Percentiles rank a stretch among this genome's conserved stretches.
phyloP scores from a whole-genome alignment of 2,888 invertebrate genomes.

The Drosophila mimica region DNA sequence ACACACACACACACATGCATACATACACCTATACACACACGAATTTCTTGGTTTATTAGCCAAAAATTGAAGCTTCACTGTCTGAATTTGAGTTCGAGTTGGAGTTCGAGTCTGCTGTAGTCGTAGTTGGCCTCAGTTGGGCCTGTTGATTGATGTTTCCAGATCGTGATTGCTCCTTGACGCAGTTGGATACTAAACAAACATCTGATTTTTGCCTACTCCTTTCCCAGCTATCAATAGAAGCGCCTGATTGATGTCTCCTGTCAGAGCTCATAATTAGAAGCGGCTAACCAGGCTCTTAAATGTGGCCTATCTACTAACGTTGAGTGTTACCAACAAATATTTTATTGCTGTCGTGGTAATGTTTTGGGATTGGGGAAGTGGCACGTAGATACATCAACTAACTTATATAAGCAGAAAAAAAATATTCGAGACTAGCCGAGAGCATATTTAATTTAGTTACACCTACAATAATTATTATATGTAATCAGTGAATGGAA shows the following conservation, averaged over 20 bases:
- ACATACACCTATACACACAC: conserved; percentile 19
- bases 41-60: conserved; percentile 41
- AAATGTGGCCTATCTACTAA: not conserved
- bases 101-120: not conserved
- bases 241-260: conserved; percentile 4
- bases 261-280: conserved; percentile 2
- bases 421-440: not conserved
- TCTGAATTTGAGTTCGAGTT: conserved; percentile 9
- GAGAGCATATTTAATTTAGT: not conserved
- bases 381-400: not conserved
- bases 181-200: conserved; percentile 21
- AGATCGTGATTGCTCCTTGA: conserved; percentile 42
- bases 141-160: conserved; percentile 50
- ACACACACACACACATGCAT: conserved; percentile 10
- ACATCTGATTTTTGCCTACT: conserved; percentile 35
- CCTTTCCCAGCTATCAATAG: conserved; percentile 21
- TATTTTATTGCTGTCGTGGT: not conserved
- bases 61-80: conserved; percentile 20
- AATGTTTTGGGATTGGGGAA: not conserved
- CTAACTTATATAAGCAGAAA: not conserved
- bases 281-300: not conserved
- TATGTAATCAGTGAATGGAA: not conserved
- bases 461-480: not conserved
- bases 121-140: conserved; percentile 10
- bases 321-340: not conserved